Base-by-base conservation (phyloP, 1,140 invertebrate species). In the Anthonomus grandis region DNA sequence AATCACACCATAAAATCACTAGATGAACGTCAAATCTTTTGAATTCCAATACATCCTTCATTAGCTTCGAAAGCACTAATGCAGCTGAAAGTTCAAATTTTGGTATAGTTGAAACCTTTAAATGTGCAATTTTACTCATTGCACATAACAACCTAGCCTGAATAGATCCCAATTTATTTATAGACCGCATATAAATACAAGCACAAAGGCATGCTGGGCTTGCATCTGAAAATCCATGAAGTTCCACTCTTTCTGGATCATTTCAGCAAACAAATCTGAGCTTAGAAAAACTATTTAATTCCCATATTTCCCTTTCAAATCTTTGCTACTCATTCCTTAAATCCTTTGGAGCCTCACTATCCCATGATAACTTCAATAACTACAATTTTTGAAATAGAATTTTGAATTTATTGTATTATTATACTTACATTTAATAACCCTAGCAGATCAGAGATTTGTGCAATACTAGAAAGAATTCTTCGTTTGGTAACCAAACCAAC, bases 371-470 rank as follows among this genome's bases (percentile, higher is more conserved):
- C 5, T 46, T 51, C 2, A 15, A 36, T 13, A 42, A 21, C 74
- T 74, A 75, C 4, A 79, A 31, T 24, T 67, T 57, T 65, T 79
- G 76, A 13, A 79, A 66, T 0, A 78, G 49, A 0, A 78, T 70
- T 65, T 79, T 78, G n/a, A n/a, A n/a, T n/a, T n/a, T n/a, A n/a
- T 9, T 67, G 64, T 4, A 17, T 49, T 3, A 78, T 63, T 2
- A 72, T 67, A 0, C 71, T 52, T 13, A 76, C 77, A 1, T 65
- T 58, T 0, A 77, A 25, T 50, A 70, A 71, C 10, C 75, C 74
- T 12, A 72, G 49, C 2, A 66, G 70, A 63, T 77, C 73, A 44
- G 70, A 75, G 0, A 75, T 58, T 51, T 56, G 34, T 36, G 59
- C 22, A 10, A 57, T 57, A 13, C 27, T 31, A 13, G 61, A 49